Percentiles rank a stretch among this genome's conserved stretches.
These are phyloP conservation scores for Matsumurasca onukii DNA, from an alignment of 1,140 invertebrate genomes.

Conservation along the genomic window DNA sequence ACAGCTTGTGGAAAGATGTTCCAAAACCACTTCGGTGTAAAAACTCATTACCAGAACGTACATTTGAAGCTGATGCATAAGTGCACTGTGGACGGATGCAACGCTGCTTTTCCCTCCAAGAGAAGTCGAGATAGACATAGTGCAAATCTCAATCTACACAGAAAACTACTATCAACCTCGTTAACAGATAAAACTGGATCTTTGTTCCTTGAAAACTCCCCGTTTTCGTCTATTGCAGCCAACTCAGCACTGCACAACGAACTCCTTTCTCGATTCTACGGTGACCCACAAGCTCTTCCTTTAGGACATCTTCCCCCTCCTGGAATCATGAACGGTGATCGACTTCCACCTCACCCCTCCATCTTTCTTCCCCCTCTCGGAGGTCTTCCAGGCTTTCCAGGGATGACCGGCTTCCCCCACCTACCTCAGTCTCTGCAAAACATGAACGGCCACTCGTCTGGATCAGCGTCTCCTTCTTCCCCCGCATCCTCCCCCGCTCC, in stretches of 20 bases:
- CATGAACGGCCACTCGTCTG: conserved; percentile 42
- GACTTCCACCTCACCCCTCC: conserved; percentile 52
- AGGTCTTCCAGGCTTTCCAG: conserved; percentile 48
- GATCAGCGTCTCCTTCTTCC: conserved; percentile 40
- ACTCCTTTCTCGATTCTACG: conserved; percentile 78
- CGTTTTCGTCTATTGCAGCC: conserved; percentile 50
- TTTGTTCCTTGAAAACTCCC: conserved; percentile 38
- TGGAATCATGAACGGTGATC: conserved; percentile 49
- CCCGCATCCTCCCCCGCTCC: conserved; percentile 41
- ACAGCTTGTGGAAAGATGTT: conserved; percentile 91
- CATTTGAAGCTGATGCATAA: conserved; percentile 96
- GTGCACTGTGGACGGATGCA: conserved; percentile 95
- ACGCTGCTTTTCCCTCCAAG: conserved; percentile 94
- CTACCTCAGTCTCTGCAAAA: conserved; percentile 34
- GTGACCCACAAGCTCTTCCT: conserved; percentile 61
- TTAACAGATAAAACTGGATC: conserved; percentile 34
- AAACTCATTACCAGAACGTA: conserved; percentile 94
- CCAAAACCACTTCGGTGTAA: conserved; percentile 93
- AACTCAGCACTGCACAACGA: conserved; percentile 66
- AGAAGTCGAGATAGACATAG: conserved; percentile 90
- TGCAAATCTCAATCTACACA: conserved; percentile 87
- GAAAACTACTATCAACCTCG: conserved; percentile 82
- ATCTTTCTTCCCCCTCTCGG: conserved; percentile 53
- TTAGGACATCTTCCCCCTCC: conserved; percentile 51
- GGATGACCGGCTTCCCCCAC: conserved; percentile 45